A percentile compares a stretch with the other conserved stretches of the same genome.
Evolutionary conservation across 2,113 vertebrate species (phyloP).

Genomic region (Myotis lucifugus): DNA sequence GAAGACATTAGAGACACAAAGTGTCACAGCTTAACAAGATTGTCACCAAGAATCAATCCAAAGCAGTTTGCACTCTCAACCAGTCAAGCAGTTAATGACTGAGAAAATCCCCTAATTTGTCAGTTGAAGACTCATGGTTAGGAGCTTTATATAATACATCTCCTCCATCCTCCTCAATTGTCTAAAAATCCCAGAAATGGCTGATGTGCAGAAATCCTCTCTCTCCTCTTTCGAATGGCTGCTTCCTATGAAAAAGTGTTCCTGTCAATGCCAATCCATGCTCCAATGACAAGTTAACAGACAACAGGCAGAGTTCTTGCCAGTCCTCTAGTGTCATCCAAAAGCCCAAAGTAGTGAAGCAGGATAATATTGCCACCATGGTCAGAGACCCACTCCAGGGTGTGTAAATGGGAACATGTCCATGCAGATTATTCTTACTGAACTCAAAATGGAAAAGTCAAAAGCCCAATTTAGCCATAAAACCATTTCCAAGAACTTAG

Average conservation of each 20-base stretch:
- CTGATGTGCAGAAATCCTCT: not conserved
- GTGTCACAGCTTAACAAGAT: constrained; percentile 23
- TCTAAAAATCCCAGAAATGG: not conserved
- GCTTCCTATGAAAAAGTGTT: not conserved
- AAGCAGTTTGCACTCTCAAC: not conserved
- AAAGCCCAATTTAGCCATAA: not conserved
- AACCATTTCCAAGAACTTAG: not conserved
- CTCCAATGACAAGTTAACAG: not conserved
- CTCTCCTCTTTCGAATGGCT: not conserved
- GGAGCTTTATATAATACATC: not conserved
- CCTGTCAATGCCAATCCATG: not conserved
- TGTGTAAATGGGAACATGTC: not conserved
- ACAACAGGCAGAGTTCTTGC: not conserved
- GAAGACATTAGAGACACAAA: constrained; percentile 15
- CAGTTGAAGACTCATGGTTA: constrained; percentile 16
- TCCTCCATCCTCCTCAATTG: not conserved
- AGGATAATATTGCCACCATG: no score
- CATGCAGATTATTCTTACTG: not conserved
- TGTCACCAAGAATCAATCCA: constrained; percentile 53
- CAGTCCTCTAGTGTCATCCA: not conserved
- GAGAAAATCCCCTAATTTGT: constrained; percentile 56
- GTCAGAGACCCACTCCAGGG: accelerated
- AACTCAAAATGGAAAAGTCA: not conserved
- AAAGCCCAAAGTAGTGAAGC: not conserved
- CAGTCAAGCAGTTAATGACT: constrained; percentile 51